Evolutionary conservation across 2,797 vertebrate species (phyloP).

Genomic region (Jordanella pulchra): DNA sequence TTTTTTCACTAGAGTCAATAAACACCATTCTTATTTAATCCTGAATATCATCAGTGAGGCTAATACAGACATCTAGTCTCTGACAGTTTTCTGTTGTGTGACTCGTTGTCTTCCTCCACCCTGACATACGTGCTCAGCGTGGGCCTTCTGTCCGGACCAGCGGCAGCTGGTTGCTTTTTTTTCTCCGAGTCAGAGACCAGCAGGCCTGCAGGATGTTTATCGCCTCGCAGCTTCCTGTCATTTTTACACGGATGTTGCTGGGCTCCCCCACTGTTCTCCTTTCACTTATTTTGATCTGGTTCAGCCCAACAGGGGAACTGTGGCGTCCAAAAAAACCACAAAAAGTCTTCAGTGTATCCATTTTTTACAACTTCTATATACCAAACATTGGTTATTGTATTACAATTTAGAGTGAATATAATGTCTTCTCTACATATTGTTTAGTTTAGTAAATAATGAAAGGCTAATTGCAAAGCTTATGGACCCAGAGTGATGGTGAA

Average conservation of each 20-base stretch:
- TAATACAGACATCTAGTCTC: constrained; percentile 15
- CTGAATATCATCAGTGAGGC: neutral
- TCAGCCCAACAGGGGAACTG: constrained; percentile 1
- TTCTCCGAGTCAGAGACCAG: constrained; percentile 7
- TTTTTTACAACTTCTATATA: neutral
- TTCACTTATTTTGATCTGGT: constrained; percentile 28
- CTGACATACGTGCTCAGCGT: constrained; percentile 26
- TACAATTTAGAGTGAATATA: neutral
- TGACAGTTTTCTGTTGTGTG: constrained; percentile 8
- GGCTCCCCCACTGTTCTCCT: neutral
- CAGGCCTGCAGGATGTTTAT: constrained; percentile 37
- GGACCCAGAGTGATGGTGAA: no score
- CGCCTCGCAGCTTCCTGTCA: constrained; percentile 24
- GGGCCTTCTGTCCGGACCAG: constrained; percentile 33
- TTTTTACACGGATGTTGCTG: neutral
- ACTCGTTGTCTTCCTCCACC: constrained; percentile 20
- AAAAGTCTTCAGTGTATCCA: neutral
- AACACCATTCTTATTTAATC: neutral
- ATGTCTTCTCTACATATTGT: neutral
- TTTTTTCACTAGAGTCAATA: neutral
- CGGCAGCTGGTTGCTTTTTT: constrained; percentile 45
- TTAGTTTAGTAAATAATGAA: neutral
- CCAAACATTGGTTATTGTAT: neutral
- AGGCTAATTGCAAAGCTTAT: neutral
- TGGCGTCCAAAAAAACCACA: constrained; percentile 13